Evolutionary conservation across 2,888 invertebrate species (phyloP), one percentile per base, ranked within the genome.

Genomic region (Brenthis ino): DNA sequence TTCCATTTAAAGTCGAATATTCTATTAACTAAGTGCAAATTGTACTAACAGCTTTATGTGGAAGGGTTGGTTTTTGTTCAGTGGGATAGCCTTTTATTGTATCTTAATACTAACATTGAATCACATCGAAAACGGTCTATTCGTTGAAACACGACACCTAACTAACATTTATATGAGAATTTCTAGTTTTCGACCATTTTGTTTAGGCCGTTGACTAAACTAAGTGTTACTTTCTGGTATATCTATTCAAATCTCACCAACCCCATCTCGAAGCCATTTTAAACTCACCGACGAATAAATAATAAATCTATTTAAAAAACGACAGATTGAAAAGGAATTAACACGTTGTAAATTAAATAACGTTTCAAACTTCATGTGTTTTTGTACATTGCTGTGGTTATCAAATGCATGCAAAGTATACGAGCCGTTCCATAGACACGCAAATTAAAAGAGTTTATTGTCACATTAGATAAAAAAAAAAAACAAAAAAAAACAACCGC

Each of bases 31-130:
- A 85, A 76, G 81, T 85, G 85, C 85, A 77, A 81, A 88, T 91
- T 91, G 89, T 91, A 90, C 89, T 91, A 86, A 86, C 79, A 80
- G 80, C 82, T 79, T 77, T 77, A 61, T 85, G 84, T 75, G 76
- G 84, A 75, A 84, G 86, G 85, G 83, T 81, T 83, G 84, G 83
- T 74, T 71, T 64, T 54, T 20, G 20, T 67, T 72, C 71, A 75
- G 75, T 76, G 75, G 76, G 74, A 70, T 68, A 65, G 69, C 71
- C 65, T 63, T 57, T 37, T 57, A 24, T 64, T 70, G 72, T 74
- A 76, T 64, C 65, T 69, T 73, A 74, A 63, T 69, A 70, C 72
- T 70, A 72, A 65, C 69, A 73, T 65, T 68, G 66, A 70, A 75
- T 75, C 72, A 71, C 72, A 72, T 73, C 72, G 65, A 73, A 74